Evolutionary conservation across 1,140 invertebrate genomes (phyloP), one percentile per base, ranked within the genome.

Genomic region (Cydia fagiglandana): DNA sequence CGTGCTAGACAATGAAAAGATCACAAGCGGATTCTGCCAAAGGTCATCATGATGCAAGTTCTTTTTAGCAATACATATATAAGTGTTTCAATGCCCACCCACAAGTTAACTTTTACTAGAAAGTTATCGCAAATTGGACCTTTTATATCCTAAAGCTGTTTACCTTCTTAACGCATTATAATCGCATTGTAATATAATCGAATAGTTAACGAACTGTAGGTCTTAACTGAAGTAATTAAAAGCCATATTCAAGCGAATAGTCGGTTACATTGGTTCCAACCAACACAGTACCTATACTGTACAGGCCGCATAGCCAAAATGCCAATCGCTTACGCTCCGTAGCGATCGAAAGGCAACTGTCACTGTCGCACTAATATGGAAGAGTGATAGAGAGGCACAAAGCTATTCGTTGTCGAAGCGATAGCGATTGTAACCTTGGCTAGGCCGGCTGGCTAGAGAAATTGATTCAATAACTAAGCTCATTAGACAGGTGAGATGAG

Each of bases 401-500:
- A n/a, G n/a, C n/a, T n/a, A n/a, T n/a, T n/a, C n/a, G n/a, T n/a
- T n/a, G n/a, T n/a, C n/a, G n/a, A n/a, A n/a, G n/a, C n/a, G n/a
- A n/a, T n/a, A n/a, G n/a, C n/a, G n/a, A n/a, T n/a, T n/a, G n/a
- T n/a, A n/a, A n/a, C n/a, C n/a, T n/a, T n/a, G n/a, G n/a, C n/a
- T n/a, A n/a, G n/a, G n/a, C n/a, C n/a, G n/a, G n/a, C n/a, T n/a
- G n/a, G n/a, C 66, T 10, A 41, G 66, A 70, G 34, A 70, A 70
- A 70, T 70, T 70, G 66, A 70, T 38, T 70, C 28, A 66, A 30
- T 70, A 34, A 70, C n/a, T 61, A 10, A 20, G 56, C 56, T 70
- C 66, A 70, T 70, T 70, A 70, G 66, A 70, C 66, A 68, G 12
- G 30, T 17, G 66, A 34, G 66, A 70, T 70, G 66, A 41, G 64